These are phyloP conservation scores for Apamea sordens DNA, from an alignment of 2,888 invertebrate species.

Conservation along the genomic window DNA sequence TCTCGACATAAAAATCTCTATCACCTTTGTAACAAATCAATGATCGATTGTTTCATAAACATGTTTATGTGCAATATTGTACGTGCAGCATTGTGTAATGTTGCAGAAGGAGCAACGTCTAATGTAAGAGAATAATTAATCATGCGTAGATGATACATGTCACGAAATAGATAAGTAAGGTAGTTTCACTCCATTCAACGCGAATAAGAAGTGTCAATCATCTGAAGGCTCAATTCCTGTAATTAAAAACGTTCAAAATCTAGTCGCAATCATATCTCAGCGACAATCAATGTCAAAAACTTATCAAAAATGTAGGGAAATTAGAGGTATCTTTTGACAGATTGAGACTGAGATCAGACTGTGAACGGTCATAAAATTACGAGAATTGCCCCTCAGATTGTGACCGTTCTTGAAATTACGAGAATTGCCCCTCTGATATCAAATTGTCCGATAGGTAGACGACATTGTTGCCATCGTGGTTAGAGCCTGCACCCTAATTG, in stretches of 20 bases:
- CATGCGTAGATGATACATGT: conserved; percentile 42
- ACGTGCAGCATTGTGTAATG: conserved; percentile 41
- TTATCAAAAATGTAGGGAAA: too few species aligned
- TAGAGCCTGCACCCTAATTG: background rate
- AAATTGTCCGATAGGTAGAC: too few species aligned
- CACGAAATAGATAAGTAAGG: conserved; percentile 18
- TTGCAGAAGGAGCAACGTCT: conserved; percentile 31
- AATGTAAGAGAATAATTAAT: conserved; percentile 50
- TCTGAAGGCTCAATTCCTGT: background rate
- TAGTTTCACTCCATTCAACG: conserved; percentile 26
- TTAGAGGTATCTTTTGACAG: too few species aligned
- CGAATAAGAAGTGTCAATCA: background rate
- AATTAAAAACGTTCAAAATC: too few species aligned
- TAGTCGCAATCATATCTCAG: too few species aligned
- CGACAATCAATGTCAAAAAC: too few species aligned
- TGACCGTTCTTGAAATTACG: too few species aligned
- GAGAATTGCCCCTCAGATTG: too few species aligned
- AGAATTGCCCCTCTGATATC: too few species aligned
- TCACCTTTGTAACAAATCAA: conserved; percentile 11
- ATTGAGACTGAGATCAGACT: too few species aligned
- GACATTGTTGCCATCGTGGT: background rate
- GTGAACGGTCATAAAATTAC: too few species aligned
- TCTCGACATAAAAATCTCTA: conserved; percentile 2
- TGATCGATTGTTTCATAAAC: conserved; percentile 34
- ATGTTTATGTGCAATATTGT: conserved; percentile 23